Conservation (phyloP, 2,113 vertebrate genomes). For the Turdus rufiventris region DNA sequence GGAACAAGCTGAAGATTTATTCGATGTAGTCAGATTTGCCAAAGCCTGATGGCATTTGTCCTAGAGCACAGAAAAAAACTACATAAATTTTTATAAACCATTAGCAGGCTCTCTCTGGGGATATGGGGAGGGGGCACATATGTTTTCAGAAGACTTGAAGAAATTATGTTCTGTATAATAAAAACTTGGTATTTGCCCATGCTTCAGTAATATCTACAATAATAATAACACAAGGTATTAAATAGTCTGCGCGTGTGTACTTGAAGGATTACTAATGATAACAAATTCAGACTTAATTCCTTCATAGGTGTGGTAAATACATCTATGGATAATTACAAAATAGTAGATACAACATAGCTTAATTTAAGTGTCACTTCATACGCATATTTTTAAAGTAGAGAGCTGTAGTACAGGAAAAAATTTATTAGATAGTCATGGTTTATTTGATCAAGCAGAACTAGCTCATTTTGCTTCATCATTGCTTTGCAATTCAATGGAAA, state of each 20-base stretch:
- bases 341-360: not conserved
- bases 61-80: not conserved
- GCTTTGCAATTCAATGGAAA: not conserved
- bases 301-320: not conserved
- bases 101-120: not conserved
- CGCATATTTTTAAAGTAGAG: not conserved
- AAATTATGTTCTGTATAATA: not conserved
- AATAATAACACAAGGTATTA: not conserved
- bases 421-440: not conserved
- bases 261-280: not conserved
- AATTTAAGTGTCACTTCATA: not conserved
- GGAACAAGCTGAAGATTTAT: not conserved
- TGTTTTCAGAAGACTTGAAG: not conserved
- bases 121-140: accelerated
- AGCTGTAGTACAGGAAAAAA: not conserved
- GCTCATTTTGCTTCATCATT: not conserved
- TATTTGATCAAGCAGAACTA: not conserved
- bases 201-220: not conserved
- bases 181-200: not conserved
- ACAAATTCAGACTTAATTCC: not conserved
- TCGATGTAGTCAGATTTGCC: not conserved
- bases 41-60: not conserved
- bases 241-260: not conserved
- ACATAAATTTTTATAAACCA: not conserved
- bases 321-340: not conserved